phyloP scores from a whole-genome alignment of 1,140 invertebrate genomes.

The Drosophila nikananu region DNA sequence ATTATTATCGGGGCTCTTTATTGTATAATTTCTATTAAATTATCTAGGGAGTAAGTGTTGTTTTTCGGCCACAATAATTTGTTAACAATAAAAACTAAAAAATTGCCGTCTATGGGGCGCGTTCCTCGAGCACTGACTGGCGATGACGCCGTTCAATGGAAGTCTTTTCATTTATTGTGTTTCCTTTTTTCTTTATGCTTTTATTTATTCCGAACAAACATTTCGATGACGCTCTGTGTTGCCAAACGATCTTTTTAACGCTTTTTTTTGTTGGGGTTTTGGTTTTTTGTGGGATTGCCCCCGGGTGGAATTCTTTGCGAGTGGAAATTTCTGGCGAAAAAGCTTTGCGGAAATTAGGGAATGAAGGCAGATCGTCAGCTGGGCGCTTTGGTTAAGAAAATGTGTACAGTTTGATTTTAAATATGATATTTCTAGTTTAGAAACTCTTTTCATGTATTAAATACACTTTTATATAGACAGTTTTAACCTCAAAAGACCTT shows the following conservation, averaged over 20 bases:
- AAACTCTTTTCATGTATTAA: background rate
- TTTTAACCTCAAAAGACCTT: background rate
- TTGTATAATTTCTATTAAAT: conserved; percentile 61
- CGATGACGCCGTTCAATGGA: conserved; percentile 65
- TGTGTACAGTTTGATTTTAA: background rate
- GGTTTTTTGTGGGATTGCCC: conserved; percentile 63
- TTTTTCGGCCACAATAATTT: conserved; percentile 52
- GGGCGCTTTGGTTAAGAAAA: too few relatives aligned
- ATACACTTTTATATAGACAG: background rate
- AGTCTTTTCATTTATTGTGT: conserved; percentile 73
- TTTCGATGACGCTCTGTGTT: conserved; percentile 72
- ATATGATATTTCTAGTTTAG: too few relatives aligned
- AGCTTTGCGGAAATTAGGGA: conserved; percentile 1
- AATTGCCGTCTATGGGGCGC: conserved; percentile 45
- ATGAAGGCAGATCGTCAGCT: too few relatives aligned
- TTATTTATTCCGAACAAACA: conserved; percentile 76
- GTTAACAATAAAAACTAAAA: conserved; percentile 62
- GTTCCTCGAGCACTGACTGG: conserved; percentile 39
- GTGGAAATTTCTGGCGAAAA: conserved; percentile 65
- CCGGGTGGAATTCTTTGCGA: conserved; percentile 38
- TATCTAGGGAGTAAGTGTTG: conserved; percentile 51
- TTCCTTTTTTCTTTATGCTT: conserved; percentile 64
- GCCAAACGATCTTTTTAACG: conserved; percentile 47
- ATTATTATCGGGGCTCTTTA: conserved; percentile 34
- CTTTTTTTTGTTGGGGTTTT: conserved; percentile 19